Base-by-base conservation (phyloP, 2,888 invertebrate genomes). In the Allophyes oxyacanthae region DNA sequence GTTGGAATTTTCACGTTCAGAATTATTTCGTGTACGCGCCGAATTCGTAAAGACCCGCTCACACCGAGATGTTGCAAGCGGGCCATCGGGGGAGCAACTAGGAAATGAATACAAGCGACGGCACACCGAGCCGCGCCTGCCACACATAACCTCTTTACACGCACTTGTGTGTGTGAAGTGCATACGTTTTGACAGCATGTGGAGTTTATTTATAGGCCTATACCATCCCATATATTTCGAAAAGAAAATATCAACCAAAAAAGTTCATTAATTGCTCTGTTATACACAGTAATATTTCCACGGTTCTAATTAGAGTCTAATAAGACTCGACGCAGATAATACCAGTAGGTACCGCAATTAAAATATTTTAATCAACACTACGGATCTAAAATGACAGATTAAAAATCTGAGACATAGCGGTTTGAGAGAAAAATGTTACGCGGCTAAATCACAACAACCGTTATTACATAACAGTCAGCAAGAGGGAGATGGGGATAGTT, bases 391-490 rank as follows among this genome's bases (percentile, higher is more conserved):
- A 72, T 69, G 72, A 76, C 75, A 79, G 80, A 79, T 82, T 79
- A 78, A 80, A 79, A 81, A 81, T 80, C 74, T 78, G 72, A 81
- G 81, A 78, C 74, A 75, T 88, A 89, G 87, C 88, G 87, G 88
- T 87, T 82, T 81, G 25, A 83, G 77, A 88, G 88, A 92, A 91
- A 92, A 92, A 92, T 90, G 90, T 90, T 92, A 91, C 88, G 82
- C 86, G 83, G 85, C 87, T 85, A 91, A 90, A 90, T 88, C 86
- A 88, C 89, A 91, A 91, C 90, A 88, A 91, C 93, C 91, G 92
- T 93, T 93, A 93, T 94, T 92, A 88, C 88, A 92, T 94, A 94
- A 94, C 92, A 90, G 91, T 89, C 78, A 62, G 86, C 63, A 72
- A 64, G 84, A 91, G 58, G 62, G 87, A 83, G 88, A 88, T 43